Percentiles rank a stretch among this genome's conserved stretches.
Conservation (phyloP, 2,888 invertebrate species). For the Noctua pronuba region DNA sequence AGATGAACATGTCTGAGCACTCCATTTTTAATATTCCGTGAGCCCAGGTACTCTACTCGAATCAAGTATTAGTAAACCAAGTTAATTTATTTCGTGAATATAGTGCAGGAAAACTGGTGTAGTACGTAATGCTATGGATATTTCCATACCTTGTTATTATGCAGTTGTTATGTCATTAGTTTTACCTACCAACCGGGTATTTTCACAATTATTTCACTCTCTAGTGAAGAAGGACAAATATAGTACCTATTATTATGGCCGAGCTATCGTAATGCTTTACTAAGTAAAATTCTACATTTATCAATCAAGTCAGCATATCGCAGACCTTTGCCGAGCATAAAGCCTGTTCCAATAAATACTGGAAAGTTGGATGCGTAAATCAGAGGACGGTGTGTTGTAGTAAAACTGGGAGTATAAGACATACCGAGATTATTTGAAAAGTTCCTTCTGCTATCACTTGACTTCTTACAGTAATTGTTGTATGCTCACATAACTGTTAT, state of each 20-base stretch:
- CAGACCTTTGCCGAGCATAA: conserved; percentile 6
- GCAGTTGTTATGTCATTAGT: conserved; percentile 23
- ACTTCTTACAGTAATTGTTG: neutral
- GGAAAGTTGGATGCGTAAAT: conserved; percentile 7
- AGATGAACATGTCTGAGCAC: neutral
- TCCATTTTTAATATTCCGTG: conserved; percentile 6
- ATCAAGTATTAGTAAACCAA: conserved; percentile 24
- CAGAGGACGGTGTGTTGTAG: neutral
- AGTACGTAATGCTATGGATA: conserved; percentile 36
- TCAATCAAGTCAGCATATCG: conserved; percentile 17
- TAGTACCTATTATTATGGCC: conserved; percentile 12
- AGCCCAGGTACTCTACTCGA: conserved; percentile 6
- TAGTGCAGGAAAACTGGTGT: conserved; percentile 40
- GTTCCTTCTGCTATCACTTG: neutral
- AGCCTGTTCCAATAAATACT: conserved; percentile 16
- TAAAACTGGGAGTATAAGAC: neutral
- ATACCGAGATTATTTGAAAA: neutral
- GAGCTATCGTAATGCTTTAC: neutral
- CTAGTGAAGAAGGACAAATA: neutral
- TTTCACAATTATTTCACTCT: conserved; percentile 13
- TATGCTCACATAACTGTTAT: too few species aligned
- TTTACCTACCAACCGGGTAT: conserved; percentile 6
- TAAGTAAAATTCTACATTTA: conserved; percentile 17
- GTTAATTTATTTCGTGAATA: conserved; percentile 38
- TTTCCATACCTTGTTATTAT: conserved; percentile 45